Percentiles rank a stretch among this genome's conserved stretches.
These are phyloP conservation scores for Drosophila asahinai DNA, from an alignment of 1,140 invertebrate species.

Conservation along the genomic window DNA sequence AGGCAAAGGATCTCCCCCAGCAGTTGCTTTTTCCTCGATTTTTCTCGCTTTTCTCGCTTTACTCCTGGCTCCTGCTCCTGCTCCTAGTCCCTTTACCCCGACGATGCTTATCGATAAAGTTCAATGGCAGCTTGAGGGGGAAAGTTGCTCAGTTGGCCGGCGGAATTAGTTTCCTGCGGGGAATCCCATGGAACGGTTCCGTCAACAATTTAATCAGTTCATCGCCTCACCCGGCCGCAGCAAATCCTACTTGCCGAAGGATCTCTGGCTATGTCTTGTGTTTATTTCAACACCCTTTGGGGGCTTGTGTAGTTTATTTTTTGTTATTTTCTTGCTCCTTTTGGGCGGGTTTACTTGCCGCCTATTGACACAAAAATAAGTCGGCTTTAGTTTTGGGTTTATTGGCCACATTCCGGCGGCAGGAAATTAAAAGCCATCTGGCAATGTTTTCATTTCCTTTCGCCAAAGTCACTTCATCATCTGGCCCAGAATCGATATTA, in stretches of 20 bases:
- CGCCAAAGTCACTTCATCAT: slow-evolving; percentile 33
- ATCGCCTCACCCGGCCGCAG: slow-evolving; percentile 69
- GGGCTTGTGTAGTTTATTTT: slow-evolving; percentile 42
- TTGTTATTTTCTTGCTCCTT: slow-evolving; percentile 17
- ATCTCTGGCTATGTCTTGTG: slow-evolving; percentile 38
- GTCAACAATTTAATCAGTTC: slow-evolving; percentile 82
- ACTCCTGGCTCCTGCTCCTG: background rate
- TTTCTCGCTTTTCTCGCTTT: slow-evolving; percentile 15
- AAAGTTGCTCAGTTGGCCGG: slow-evolving; percentile 60
- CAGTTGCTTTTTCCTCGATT: slow-evolving; percentile 35
- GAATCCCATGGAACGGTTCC: slow-evolving; percentile 49
- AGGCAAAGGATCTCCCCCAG: slow-evolving; percentile 58
- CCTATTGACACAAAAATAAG: slow-evolving; percentile 67
- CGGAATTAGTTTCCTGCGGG: slow-evolving; percentile 73
- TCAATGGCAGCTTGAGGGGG: slow-evolving; percentile 56
- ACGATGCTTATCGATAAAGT: slow-evolving; percentile 81
- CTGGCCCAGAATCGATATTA: slow-evolving; percentile 45
- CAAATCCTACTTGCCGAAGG: slow-evolving; percentile 58
- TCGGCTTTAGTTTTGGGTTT: slow-evolving; percentile 68
- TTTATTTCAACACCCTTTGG: slow-evolving; percentile 56
- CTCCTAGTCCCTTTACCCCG: slow-evolving; percentile 14
- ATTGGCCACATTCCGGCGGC: slow-evolving; percentile 57
- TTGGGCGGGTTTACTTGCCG: slow-evolving; percentile 41
- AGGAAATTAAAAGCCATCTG: slow-evolving; percentile 77
- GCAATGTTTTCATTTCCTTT: slow-evolving; percentile 62